These are phyloP conservation scores for Heterocephalus glaber DNA, from an alignment of 2,113 vertebrate species.

Conservation along the genomic window DNA sequence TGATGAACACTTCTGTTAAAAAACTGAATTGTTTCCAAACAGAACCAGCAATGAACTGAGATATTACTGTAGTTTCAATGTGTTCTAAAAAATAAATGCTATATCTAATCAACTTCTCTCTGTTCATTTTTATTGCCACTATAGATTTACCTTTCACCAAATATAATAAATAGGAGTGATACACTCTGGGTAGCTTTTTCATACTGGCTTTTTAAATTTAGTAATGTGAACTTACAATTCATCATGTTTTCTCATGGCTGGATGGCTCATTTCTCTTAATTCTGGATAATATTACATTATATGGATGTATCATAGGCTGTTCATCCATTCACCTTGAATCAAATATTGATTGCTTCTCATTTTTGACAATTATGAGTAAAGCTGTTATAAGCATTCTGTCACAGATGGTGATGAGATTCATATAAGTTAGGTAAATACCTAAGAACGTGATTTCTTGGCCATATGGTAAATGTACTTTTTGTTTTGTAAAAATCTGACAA, in stretches of 20 bases:
- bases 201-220: neutral
- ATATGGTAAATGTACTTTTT: neutral
- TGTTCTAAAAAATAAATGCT: neutral
- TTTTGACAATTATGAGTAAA: neutral
- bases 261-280: neutral
- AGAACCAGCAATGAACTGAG: neutral
- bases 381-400: neutral
- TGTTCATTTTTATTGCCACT: neutral
- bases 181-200: neutral
- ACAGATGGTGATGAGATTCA: neutral
- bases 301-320: neutral
- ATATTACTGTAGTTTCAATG: neutral
- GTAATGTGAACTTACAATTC: neutral
- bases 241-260: neutral
- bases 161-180: neutral
- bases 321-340: neutral
- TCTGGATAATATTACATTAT: neutral
- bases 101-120: neutral
- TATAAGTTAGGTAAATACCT: neutral
- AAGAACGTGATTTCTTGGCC: neutral
- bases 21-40: neutral
- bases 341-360: neutral
- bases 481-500: neutral
- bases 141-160: neutral
- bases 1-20: neutral